These are phyloP conservation scores for Paramormyrops hopkinsi DNA, from an alignment of 2,797 vertebrate species.

Conservation along the genomic window DNA sequence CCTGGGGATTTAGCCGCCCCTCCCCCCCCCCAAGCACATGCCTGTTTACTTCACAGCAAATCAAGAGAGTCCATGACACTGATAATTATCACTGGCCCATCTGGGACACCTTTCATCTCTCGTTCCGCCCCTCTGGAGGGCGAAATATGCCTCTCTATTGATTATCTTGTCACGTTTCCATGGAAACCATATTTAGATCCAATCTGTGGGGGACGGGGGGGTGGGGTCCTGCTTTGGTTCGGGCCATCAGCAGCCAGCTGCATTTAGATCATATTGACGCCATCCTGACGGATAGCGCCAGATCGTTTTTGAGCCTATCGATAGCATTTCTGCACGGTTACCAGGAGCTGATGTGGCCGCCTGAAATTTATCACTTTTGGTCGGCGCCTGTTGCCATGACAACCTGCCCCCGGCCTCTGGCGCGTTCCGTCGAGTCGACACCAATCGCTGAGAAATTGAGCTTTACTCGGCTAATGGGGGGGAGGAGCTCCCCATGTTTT, in stretches of 20 bases:
- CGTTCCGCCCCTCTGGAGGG: constrained; percentile 9
- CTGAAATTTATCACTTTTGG: constrained; percentile 24
- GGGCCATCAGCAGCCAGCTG: constrained; percentile 24
- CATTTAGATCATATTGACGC: constrained; percentile 15
- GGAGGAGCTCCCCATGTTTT: background rate
- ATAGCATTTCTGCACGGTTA: constrained; percentile 28
- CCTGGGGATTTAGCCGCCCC: background rate
- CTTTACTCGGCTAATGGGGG: constrained; percentile 30
- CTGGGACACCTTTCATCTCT: constrained; percentile 25
- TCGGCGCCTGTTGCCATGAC: constrained; percentile 66
- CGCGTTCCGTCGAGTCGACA: constrained; percentile 51
- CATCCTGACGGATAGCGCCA: constrained; percentile 22
- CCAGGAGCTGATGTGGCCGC: constrained; percentile 12
- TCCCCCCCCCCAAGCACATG: background rate
- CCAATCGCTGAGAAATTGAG: constrained; percentile 30
- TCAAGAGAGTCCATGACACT: constrained; percentile 25
- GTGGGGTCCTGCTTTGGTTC: constrained; percentile 23
- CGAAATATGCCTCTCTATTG: constrained; percentile 30
- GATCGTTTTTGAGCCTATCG: constrained; percentile 37
- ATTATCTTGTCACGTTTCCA: constrained; percentile 39
- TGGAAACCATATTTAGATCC: constrained; percentile 39
- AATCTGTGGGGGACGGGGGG: constrained; percentile 22
- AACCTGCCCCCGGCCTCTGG: constrained; percentile 63
- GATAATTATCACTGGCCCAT: constrained; percentile 27
- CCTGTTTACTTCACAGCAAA: constrained; percentile 22